Conservation (phyloP, 2,888 invertebrate species). For the Acrobasis suavella region DNA sequence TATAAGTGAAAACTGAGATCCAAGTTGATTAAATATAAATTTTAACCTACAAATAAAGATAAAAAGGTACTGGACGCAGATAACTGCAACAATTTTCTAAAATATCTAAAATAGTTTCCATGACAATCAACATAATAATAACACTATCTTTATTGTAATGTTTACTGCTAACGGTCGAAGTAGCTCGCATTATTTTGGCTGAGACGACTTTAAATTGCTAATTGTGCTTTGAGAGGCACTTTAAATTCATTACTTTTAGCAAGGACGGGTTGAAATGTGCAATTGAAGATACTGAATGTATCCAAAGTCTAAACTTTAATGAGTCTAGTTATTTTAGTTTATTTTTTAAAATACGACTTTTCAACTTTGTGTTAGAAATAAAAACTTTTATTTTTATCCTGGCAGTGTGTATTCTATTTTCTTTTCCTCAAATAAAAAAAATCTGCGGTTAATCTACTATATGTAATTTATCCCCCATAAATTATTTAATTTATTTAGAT, state of each 20-base stretch:
- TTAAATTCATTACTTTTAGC: slow-evolving; percentile 8
- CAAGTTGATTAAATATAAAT: no score
- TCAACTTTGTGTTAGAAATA: no score
- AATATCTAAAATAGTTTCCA: not conserved
- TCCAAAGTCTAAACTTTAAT: not conserved
- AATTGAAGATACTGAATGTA: not conserved
- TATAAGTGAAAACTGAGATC: no score
- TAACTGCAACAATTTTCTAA: not conserved
- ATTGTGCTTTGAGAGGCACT: not conserved
- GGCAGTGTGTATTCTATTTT: no score
- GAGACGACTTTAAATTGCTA: slow-evolving; percentile 8
- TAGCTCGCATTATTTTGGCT: slow-evolving; percentile 4
- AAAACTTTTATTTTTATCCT: no score
- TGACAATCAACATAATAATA: not conserved
- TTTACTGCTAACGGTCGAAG: not conserved
- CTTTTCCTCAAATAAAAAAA: no score
- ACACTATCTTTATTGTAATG: not conserved
- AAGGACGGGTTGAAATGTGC: not conserved
- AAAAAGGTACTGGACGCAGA: no score
- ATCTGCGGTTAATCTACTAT: no score
- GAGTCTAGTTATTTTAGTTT: not conserved
- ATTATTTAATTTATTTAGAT: no score
- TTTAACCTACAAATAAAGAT: no score
- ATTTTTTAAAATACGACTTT: not conserved
- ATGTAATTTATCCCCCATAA: no score